phyloP scores from a whole-genome alignment of 2,888 invertebrate species.

The Bombyx huttoni region DNA sequence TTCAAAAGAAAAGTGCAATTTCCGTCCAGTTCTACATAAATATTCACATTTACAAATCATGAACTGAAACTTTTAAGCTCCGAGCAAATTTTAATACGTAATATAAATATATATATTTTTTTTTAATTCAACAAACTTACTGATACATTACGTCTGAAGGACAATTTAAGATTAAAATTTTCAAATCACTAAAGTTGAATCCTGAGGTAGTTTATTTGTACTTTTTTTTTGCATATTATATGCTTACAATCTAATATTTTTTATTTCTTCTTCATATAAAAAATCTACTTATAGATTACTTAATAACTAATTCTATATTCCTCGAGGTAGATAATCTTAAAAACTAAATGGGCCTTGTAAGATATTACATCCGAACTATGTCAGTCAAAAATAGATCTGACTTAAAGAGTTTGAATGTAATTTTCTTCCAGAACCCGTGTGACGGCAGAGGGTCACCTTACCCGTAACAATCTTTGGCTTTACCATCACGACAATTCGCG shows the following conservation, averaged over 20 bases:
- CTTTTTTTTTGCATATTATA: slow-evolving; percentile 34
- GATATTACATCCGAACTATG: slow-evolving; percentile 28
- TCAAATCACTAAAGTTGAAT: slow-evolving; percentile 53
- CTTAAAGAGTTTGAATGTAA: slow-evolving; percentile 25
- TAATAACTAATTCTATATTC: slow-evolving; percentile 52
- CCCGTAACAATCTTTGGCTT: slow-evolving; percentile 73
- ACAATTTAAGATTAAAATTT: slow-evolving; percentile 21
- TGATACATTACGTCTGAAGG: slow-evolving; percentile 24
- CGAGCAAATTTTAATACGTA: slow-evolving; percentile 12
- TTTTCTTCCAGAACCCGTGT: slow-evolving; percentile 43
- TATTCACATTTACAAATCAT: slow-evolving; percentile 10
- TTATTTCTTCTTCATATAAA: slow-evolving; percentile 63
- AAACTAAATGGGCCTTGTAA: slow-evolving; percentile 40
- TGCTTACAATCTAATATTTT: slow-evolving; percentile 47
- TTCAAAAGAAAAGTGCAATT: slow-evolving; percentile 41
- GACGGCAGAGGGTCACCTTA: slow-evolving; percentile 73
- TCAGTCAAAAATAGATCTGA: slow-evolving; percentile 8
- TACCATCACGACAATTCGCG: slow-evolving; percentile 72
- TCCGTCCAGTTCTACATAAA: slow-evolving; percentile 15
- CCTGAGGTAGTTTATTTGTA: slow-evolving; percentile 73
- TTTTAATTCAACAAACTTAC: slow-evolving; percentile 5
- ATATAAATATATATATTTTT: slow-evolving; percentile 17
- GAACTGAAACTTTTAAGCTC: slow-evolving; percentile 12
- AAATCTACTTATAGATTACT: slow-evolving; percentile 66
- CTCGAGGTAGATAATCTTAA: slow-evolving; percentile 72